phyloP scores from a whole-genome alignment of 2,888 invertebrate species.

The Acholoe squamosa region DNA sequence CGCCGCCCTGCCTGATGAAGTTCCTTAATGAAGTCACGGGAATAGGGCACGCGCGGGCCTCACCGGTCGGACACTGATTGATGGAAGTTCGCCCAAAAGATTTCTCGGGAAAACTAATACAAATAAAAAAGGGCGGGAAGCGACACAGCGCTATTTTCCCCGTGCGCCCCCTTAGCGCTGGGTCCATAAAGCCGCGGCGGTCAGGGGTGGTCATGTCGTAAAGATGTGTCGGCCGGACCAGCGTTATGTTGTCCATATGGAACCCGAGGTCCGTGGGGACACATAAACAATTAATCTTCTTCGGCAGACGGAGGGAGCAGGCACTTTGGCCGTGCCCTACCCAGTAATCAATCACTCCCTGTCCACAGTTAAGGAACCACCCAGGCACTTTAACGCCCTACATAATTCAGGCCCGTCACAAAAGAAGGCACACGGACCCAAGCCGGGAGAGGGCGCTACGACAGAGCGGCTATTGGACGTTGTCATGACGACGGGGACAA shows the following conservation, averaged over 20 bases:
- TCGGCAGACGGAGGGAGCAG: constrained; percentile 15
- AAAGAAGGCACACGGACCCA: not conserved
- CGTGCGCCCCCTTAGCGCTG: not conserved
- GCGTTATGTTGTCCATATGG: constrained; percentile 58
- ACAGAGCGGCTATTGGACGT: not conserved
- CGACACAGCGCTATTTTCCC: not conserved
- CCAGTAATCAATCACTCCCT: not conserved
- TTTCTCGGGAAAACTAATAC: not conserved
- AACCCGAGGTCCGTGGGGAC: not conserved
- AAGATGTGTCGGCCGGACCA: not conserved
- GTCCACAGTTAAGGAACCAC: constrained; percentile 41
- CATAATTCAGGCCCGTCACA: constrained; percentile 36
- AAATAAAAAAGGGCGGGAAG: constrained; percentile 32
- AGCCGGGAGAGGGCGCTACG: not conserved
- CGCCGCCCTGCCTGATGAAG: not conserved
- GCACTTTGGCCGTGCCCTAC: not conserved
- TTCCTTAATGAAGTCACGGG: constrained; percentile 26
- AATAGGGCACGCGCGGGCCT: not conserved
- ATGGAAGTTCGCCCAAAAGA: not conserved
- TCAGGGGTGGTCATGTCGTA: constrained; percentile 27
- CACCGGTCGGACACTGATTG: not conserved
- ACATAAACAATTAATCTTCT: constrained; percentile 44
- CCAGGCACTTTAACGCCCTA: constrained; percentile 43
- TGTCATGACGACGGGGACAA: constrained; percentile 50
- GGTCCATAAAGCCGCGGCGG: not conserved